A percentile compares a stretch with the other conserved stretches of the same genome.
Evolutionary conservation across 2,113 vertebrate species (phyloP).

Genomic region (Labrus mixtus): DNA sequence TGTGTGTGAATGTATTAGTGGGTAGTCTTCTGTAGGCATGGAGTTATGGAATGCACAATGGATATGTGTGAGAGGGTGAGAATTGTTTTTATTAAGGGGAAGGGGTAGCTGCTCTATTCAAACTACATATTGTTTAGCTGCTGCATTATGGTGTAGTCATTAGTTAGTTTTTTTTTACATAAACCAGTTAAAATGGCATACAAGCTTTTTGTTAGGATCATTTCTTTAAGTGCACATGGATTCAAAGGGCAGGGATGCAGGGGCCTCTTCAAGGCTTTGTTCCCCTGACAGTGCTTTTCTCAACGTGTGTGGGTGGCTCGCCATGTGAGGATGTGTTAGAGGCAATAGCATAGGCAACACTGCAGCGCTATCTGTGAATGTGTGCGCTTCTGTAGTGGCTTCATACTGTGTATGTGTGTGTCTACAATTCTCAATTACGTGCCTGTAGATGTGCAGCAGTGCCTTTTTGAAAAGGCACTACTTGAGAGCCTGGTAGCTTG

Average conservation of each 20-base stretch:
- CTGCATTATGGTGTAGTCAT: conserved; percentile 40
- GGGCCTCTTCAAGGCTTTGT: conserved; percentile 81
- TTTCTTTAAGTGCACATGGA: conserved; percentile 73
- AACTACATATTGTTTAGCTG: conserved; percentile 61
- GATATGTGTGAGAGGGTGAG: conserved; percentile 73
- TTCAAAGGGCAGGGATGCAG: conserved; percentile 74
- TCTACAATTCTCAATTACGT: conserved; percentile 82
- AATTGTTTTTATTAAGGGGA: conserved; percentile 57
- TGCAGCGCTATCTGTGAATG: conserved; percentile 77
- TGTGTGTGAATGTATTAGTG: conserved; percentile 78
- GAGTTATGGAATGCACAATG: conserved; percentile 76
- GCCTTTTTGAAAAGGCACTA: conserved; percentile 82
- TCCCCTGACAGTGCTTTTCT: conserved; percentile 80
- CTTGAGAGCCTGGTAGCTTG: conserved; percentile 83
- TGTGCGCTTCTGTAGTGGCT: conserved; percentile 73
- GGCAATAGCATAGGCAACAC: conserved; percentile 75
- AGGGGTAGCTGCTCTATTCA: conserved; percentile 46
- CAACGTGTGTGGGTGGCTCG: conserved; percentile 80
- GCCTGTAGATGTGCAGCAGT: conserved; percentile 78
- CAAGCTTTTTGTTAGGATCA: conserved; percentile 64
- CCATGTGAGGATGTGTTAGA: conserved; percentile 80
- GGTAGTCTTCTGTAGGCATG: conserved; percentile 78
- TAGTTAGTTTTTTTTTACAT: conserved; percentile 40
- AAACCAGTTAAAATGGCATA: conserved; percentile 36
- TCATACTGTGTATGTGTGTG: conserved; percentile 58